Base-by-base conservation (phyloP, 2,113 vertebrate species). In the Lipotes vexillifer region DNA sequence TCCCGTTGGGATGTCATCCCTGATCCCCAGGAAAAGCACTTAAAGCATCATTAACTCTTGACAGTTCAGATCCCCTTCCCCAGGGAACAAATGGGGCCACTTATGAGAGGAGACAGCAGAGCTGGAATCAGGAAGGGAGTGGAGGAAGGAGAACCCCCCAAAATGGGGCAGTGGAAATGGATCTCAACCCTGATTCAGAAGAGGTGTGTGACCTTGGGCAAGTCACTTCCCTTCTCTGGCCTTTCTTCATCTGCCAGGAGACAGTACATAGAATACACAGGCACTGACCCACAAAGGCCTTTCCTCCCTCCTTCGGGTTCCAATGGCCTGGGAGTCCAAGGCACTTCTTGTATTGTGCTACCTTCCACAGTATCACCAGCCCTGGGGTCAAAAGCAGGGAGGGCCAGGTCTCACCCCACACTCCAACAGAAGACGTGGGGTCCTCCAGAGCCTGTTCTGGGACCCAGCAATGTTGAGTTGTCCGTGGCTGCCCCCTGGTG, bases 401-500 rank as follows among this genome's bases (percentile, higher is more conserved):
- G 38, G 33, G 20, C 36, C 57, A 61, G 49, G 46, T 71, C 52
- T 29, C 17, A 41, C 4, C 23, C 12, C 27, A 74, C 29, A 46
- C 59, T 29, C 5, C 38, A 49, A 86, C 8, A 88, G 36, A 81
- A 49, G 17, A 82, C 8, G 3, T 1, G 2, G 6, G 33, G 33
- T 23, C 33, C 46, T 88, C 65, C 38, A 85, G 68, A 63, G 44
- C 23, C 25, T 61, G 14, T 46, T 46, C 55, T 12, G 38, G 49
- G 44, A 78, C 21, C 41, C 41, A 94, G 65, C 18, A 55, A 81
- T 1, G 33, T 59, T 85, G 52, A 88, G 68, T 65, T 55, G 38
- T 69, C 75, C 31, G 1, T 33, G 89, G 68, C 78, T 93, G 57
- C 97, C 92, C 83, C 81, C 97, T 93, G 33, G 97, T 96, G 97